Conservation (phyloP, 2,113 vertebrate species). For the Pomatorhinus ruficollis region DNA sequence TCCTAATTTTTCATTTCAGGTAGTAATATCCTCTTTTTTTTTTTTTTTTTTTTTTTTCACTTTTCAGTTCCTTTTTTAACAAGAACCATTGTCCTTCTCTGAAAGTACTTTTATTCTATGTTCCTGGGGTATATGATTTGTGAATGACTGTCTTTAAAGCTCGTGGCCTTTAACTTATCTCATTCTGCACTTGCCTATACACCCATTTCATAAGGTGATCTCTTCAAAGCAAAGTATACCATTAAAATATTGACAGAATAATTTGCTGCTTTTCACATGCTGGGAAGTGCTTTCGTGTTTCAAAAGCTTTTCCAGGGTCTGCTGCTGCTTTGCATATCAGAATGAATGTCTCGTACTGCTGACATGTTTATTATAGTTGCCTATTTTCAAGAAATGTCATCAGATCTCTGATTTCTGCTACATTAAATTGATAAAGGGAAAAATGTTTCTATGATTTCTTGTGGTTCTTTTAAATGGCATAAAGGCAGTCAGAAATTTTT, state of each 20-base stretch:
- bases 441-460: conserved; percentile 27
- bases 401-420: conserved; percentile 27
- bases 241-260: conserved; percentile 59
- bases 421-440: conserved; percentile 13
- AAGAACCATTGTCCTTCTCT: neutral
- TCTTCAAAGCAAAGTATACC: conserved; percentile 15
- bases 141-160: conserved; percentile 18
- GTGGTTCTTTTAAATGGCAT: neutral
- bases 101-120: conserved; percentile 15
- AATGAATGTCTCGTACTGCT: conserved; percentile 28
- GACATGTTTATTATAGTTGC: conserved; percentile 25
- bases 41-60: neutral
- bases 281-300: conserved; percentile 10
- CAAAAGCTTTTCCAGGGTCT: conserved; percentile 10
- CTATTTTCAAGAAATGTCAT: conserved; percentile 48
- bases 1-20: conserved; percentile 14
- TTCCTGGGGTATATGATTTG: conserved; percentile 12
- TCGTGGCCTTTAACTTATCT: neutral
- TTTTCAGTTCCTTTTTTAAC: conserved; percentile 23
- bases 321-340: conserved; percentile 56
- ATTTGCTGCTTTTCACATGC: conserved; percentile 42
- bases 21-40: neutral
- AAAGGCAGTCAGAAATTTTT: neutral
- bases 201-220: conserved; percentile 19
- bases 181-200: neutral